Evolutionary conservation across 2,113 vertebrate genomes (phyloP), one percentile per base, ranked within the genome.

Genomic region (Manacus vitellinus): DNA sequence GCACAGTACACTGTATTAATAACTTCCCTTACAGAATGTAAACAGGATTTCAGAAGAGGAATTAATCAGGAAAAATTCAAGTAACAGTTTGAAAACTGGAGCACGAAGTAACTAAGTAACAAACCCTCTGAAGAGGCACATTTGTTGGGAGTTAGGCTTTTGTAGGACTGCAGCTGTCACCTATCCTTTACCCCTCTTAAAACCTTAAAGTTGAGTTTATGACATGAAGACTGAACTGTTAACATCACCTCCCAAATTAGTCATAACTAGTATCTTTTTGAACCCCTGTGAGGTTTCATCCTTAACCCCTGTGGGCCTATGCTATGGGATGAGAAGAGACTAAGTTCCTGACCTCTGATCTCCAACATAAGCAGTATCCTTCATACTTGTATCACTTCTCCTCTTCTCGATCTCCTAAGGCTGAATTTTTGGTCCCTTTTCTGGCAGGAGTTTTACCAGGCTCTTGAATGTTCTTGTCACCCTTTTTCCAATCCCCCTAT

Each of bases 31-130:
- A 66, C 6, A 90, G 54, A 94, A 90, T 16, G 31, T 66, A 96
- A 96, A 97, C 71, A 95, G 49, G 54, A 85, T 95, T 90, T 90
- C 71, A 95, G 75, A 92, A 70, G 52, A 67, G 49, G 54, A 44
- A 88, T 68, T 47, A 91, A 94, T 82, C 71, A 82, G 21, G 6
- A 88, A 88, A 76, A 82, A 73, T n/a, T 80, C 49, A 95, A 96
- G 12, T 65, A 70, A 54, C 23, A 89, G 62, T 91, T 25, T 66
- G 58, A 88, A 92, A 96, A 92, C 62, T 85, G 54, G 67, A 94
- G 55, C 67, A 80, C 58, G 30, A 93, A 83, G 58, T 66, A 85
- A 62, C 58, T 82, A 89, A 76, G 51, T 65, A 84, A 76, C 44
- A 75, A n/a, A 54, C 28, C 8, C 24, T 58, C 58, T 55, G 71